phyloP scores from a whole-genome alignment of 1,140 invertebrate species.

The Hydropsyche tenuis region DNA sequence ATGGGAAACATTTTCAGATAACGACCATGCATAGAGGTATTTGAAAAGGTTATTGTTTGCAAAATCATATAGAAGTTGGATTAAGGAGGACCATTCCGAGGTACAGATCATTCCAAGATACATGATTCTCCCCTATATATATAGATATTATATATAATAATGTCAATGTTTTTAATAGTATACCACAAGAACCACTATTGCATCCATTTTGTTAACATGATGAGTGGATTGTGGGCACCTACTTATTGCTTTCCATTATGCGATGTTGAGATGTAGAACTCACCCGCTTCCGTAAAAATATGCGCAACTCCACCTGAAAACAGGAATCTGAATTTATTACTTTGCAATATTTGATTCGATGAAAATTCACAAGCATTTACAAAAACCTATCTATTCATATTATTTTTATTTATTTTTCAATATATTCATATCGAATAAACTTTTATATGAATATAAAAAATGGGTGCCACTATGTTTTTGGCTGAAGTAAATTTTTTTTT shows the following conservation, averaged over 20 bases:
- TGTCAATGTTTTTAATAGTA: constrained; percentile 44
- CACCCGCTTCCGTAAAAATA: constrained; percentile 52
- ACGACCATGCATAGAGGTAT: constrained; percentile 57
- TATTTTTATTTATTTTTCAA: too few species aligned
- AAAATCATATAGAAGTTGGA: constrained; percentile 50
- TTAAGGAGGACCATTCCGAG: constrained; percentile 65
- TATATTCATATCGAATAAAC: too few species aligned
- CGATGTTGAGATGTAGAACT: constrained; percentile 66
- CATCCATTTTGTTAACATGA: constrained; percentile 43
- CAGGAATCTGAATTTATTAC: constrained; percentile 41
- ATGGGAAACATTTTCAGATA: constrained; percentile 37
- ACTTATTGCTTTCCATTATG: constrained; percentile 51
- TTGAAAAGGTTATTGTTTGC: constrained; percentile 31
- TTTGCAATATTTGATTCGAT: not conserved
- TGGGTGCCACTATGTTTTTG: too few species aligned
- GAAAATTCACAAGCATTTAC: not conserved
- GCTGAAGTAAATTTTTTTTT: too few species aligned
- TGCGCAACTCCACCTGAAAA: constrained; percentile 46
- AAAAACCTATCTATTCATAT: not conserved
- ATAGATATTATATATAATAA: constrained; percentile 37
- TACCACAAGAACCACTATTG: constrained; percentile 47
- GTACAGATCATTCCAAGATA: constrained; percentile 67
- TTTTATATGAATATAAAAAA: too few species aligned
- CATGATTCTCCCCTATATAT: constrained; percentile 64
- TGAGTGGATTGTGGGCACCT: constrained; percentile 49